Conservation (phyloP, 2,888 invertebrate species). For the Clivina fossor region DNA sequence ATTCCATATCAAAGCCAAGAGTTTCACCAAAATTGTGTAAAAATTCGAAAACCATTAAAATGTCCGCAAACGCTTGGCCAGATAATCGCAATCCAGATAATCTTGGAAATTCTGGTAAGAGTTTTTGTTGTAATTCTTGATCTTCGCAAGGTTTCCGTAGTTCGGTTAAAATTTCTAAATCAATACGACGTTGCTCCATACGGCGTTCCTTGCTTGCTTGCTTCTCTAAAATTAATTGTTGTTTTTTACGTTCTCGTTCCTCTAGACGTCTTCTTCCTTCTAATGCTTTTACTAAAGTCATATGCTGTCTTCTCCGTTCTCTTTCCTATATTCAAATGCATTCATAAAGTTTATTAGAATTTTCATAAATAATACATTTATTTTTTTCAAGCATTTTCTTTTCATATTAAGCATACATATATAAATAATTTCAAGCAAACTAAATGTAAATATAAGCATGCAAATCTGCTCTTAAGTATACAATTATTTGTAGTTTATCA, state of each 20-base stretch:
- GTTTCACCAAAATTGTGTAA: conserved; percentile 95
- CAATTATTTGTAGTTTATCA: no score
- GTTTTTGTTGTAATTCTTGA: conserved; percentile 77
- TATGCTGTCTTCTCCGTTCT: conserved; percentile 87
- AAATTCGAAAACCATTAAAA: conserved; percentile 95
- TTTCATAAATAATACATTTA: no score
- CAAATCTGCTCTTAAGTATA: no score
- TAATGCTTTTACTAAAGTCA: conserved; percentile 82
- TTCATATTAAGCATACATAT: no score
- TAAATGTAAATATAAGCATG: no score
- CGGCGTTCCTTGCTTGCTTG: conserved; percentile 83
- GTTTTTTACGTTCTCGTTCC: conserved; percentile 76
- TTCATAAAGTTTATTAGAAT: no score
- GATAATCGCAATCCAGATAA: conserved; percentile 79
- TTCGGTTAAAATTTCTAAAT: conserved; percentile 68
- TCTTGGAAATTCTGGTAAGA: conserved; percentile 71
- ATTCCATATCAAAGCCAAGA: conserved; percentile 88
- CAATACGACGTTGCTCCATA: conserved; percentile 68
- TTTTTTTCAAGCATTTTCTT: no score
- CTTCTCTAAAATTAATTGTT: conserved; percentile 79
- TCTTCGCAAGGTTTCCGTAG: conserved; percentile 89
- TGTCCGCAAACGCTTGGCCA: conserved; percentile 88
- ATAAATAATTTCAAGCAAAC: no score
- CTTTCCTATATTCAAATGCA: conserved; percentile 69
- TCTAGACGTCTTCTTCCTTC: conserved; percentile 86